phyloP scores from a whole-genome alignment of 2,888 invertebrate genomes.

The Drosophila meridiana region DNA sequence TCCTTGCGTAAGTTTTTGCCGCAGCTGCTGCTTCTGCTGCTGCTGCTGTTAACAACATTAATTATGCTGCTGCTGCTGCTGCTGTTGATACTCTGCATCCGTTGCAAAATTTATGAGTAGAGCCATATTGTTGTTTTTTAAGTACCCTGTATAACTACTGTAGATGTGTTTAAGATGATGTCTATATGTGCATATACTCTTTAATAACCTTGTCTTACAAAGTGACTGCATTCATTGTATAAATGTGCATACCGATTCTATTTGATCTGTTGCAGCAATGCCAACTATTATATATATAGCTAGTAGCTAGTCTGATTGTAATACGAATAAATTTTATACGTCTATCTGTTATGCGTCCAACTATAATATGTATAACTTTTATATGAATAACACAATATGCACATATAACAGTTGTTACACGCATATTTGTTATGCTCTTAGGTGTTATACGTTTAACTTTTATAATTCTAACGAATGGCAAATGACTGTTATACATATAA shows the following conservation, averaged over 20 bases:
- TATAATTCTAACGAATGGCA: no score
- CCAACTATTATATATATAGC: background rate
- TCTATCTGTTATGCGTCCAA: background rate
- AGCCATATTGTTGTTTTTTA: background rate
- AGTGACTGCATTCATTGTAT: no score
- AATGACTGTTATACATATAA: background rate
- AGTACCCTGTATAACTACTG: background rate
- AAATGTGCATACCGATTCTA: no score
- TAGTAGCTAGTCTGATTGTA: no score
- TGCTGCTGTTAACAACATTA: constrained; percentile 62
- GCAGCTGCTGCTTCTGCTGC: constrained; percentile 9
- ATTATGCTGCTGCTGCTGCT: constrained; percentile 49
- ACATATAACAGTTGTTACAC: no score
- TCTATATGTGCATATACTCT: background rate
- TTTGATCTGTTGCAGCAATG: background rate
- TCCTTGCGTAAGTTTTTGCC: constrained; percentile 24
- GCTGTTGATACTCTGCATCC: constrained; percentile 13
- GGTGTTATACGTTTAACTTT: background rate
- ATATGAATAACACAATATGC: no score
- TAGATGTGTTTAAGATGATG: background rate
- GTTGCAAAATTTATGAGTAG: background rate
- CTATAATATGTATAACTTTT: background rate
- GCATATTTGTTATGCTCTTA: background rate
- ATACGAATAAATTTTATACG: background rate
- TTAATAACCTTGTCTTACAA: background rate